Percentiles rank a stretch among this genome's conserved stretches.
Evolutionary conservation across 2,888 invertebrate species (phyloP).

Genomic region (Eurois occulta): DNA sequence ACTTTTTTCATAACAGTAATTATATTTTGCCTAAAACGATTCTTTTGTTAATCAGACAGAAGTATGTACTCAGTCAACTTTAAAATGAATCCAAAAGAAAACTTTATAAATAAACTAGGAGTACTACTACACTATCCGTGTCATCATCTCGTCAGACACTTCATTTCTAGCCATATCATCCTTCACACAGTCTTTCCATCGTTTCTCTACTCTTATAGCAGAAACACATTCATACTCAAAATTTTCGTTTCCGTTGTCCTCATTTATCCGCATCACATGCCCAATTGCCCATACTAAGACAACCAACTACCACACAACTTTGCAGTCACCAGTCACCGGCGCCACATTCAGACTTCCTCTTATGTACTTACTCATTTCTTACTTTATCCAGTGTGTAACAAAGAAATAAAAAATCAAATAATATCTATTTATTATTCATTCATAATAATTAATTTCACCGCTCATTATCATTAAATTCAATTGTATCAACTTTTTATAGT

Average conservation of each 20-base stretch:
- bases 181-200: not conserved
- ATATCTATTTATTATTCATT: not conserved
- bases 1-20: not conserved
- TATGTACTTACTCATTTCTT: not conserved
- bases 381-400: not conserved
- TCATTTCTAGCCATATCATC: not conserved
- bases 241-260: not conserved
- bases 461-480: not conserved
- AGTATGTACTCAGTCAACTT: not conserved
- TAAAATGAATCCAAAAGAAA: not conserved
- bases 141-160: not conserved
- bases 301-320: not conserved
- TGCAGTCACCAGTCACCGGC: not conserved
- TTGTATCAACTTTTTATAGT: slow-evolving; percentile 82
- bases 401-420: not conserved
- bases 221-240: not conserved
- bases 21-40: not conserved
- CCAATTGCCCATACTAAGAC: not conserved
- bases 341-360: not conserved
- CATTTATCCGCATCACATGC: not conserved
- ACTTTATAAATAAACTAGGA: no score
- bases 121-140: no score
- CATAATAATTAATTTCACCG: not conserved
- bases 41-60: not conserved
- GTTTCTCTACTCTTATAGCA: not conserved